These are phyloP conservation scores for Netelia inedita DNA, from an alignment of 2,888 invertebrate genomes.

Conservation along the genomic window DNA sequence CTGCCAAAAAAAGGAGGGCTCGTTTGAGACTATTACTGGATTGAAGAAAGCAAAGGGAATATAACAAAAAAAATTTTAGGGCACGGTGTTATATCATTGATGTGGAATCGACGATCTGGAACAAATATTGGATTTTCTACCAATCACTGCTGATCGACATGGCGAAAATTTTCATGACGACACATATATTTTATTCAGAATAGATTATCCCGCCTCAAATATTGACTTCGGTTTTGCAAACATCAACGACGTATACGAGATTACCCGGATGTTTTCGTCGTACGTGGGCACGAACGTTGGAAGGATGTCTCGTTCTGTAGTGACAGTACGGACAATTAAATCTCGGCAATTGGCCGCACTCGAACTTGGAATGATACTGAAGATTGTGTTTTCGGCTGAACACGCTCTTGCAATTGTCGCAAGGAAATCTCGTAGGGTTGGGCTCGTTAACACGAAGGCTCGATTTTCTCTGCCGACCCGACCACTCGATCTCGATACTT, in stretches of 20 bases:
- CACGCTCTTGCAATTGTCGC: slow-evolving; percentile 80
- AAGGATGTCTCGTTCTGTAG: slow-evolving; percentile 82
- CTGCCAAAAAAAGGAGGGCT: background rate
- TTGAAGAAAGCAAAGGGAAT: background rate
- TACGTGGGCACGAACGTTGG: slow-evolving; percentile 82
- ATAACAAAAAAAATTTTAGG: background rate
- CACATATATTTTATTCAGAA: background rate
- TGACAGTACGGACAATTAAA: slow-evolving; percentile 83
- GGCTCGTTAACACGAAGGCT: slow-evolving; percentile 44
- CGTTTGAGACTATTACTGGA: background rate
- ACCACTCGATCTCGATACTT: slow-evolving; percentile 7
- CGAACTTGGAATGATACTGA: slow-evolving; percentile 81
- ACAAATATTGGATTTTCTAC: background rate
- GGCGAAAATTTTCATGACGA: background rate
- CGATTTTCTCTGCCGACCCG: slow-evolving; percentile 23
- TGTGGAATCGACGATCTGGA: too few species aligned
- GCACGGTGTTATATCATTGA: too few species aligned
- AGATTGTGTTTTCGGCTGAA: slow-evolving; percentile 82
- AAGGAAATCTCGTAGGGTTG: slow-evolving; percentile 72
- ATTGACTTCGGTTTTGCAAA: slow-evolving; percentile 61
- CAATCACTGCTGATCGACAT: background rate
- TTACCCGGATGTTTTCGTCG: slow-evolving; percentile 79
- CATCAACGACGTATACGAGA: slow-evolving; percentile 79
- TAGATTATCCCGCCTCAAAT: background rate
- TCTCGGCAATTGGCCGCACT: slow-evolving; percentile 82